Evolutionary conservation across 2,797 vertebrate species (phyloP), one percentile per base, ranked within the genome.

Genomic region (Rhynchonycteris naso): DNA sequence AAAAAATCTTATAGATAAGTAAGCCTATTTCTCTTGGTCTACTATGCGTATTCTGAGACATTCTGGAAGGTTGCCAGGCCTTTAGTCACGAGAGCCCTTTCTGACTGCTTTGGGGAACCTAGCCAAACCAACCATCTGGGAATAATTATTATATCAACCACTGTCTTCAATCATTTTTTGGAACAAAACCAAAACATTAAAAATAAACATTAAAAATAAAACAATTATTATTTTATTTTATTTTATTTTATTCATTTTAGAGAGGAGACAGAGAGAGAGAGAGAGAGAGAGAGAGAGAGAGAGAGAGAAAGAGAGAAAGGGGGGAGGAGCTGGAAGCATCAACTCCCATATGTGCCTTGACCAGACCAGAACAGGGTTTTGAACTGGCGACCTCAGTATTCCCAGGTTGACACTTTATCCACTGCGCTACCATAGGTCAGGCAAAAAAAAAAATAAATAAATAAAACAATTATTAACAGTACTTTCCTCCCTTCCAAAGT

Each of bases 151-250:
- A 0, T 33, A 69, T 79, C 52, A 80, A 87, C 26, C 13, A 75
- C 30, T 71, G 10, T 56, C 65, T 87, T 87, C 33, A 59, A 71
- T 54, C 13, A 52, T 54, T 58, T 75, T 79, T 76, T 58, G 15
- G 54, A 91, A 88, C 68, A 95, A 95, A 66, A n/a, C 28, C 72
- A 93, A 43, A 43, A 43, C 43, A 43, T 43, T 43, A 43, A 43
- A 43, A 22, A 54, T 58, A 89, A 15, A 87, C 19, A 86, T 47
- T 74, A 89, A 76, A 83, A 95, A 43, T 68, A 81, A 91, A 90
- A n/a, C n/a, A n/a, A n/a, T n/a, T n/a, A n/a, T n/a, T n/a, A n/a
- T n/a, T n/a, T n/a, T n/a, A n/a, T n/a, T n/a, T n/a, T n/a, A n/a
- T n/a, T n/a, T n/a, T n/a, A n/a, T n/a, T n/a, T n/a, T n/a, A n/a